Conservation (phyloP, 2,797 vertebrate species). For the Xenopus petersii region DNA sequence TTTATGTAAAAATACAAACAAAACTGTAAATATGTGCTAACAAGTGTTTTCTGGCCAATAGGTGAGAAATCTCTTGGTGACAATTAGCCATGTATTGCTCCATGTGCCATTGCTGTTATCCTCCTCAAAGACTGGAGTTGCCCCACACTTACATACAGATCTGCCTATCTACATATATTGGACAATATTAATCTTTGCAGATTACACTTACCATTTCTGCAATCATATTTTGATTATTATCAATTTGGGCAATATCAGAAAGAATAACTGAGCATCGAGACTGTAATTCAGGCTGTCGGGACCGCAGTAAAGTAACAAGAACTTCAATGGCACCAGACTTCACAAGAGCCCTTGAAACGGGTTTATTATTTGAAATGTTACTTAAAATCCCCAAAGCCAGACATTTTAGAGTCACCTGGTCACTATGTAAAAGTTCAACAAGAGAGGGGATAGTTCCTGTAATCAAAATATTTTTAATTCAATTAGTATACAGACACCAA, state of each 20-base stretch:
- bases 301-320: constrained; percentile 58
- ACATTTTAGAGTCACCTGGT: constrained; percentile 57
- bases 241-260: constrained; percentile 62
- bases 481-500: too few species aligned
- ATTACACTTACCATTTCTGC: constrained; percentile 59
- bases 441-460: constrained; percentile 66
- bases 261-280: constrained; percentile 69
- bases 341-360: constrained; percentile 58
- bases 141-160: too few species aligned
- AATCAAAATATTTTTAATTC: constrained; percentile 6
- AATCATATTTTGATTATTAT: constrained; percentile 56
- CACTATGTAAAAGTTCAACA: constrained; percentile 57
- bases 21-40: too few species aligned
- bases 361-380: constrained; percentile 62
- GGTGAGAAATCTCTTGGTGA: too few species aligned
- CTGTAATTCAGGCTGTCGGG: constrained; percentile 61
- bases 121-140: too few species aligned
- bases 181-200: too few species aligned
- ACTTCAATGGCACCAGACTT: constrained; percentile 56
- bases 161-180: too few species aligned
- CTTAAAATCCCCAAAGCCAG: constrained; percentile 66
- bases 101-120: too few species aligned
- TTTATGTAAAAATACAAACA: too few species aligned
- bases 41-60: too few species aligned
- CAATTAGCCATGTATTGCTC: too few species aligned